Evolutionary conservation across 2,888 invertebrate genomes (phyloP).

Genomic region (Rambutsinella grinnellia): DNA sequence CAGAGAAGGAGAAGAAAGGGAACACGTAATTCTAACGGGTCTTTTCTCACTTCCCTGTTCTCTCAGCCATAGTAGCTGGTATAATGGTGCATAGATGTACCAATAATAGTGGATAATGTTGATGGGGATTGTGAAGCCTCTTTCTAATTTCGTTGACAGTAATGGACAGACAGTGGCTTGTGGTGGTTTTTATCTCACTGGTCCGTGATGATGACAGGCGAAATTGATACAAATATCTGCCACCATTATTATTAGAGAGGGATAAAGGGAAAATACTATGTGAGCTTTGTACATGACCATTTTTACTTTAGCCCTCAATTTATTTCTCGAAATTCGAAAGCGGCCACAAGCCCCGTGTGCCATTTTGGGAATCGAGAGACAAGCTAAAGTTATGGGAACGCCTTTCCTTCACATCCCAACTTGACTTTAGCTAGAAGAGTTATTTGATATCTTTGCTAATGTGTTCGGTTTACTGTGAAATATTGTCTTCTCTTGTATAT

Average conservation of each 20-base stretch:
- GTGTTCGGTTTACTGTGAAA: no score
- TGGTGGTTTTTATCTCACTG: conserved; percentile 64
- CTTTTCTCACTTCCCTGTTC: conserved; percentile 14
- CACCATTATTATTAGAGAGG: conserved; percentile 42
- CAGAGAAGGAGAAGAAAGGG: background rate
- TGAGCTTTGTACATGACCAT: background rate
- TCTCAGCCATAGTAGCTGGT: background rate
- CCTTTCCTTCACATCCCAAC: no score
- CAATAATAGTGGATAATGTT: conserved; percentile 27
- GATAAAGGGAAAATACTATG: background rate
- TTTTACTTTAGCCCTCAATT: background rate
- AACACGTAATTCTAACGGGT: conserved; percentile 26
- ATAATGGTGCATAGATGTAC: background rate
- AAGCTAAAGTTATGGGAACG: conserved; percentile 3
- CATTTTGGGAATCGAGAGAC: background rate
- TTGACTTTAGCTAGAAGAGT: background rate
- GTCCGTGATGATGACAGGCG: conserved; percentile 63
- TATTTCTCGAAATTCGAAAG: background rate
- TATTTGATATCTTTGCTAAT: no score
- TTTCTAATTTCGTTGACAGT: conserved; percentile 66
- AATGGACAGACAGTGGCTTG: conserved; percentile 63
- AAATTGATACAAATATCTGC: conserved; percentile 67
- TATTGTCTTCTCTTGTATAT: no score
- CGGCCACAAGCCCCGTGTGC: background rate
- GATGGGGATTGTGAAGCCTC: conserved; percentile 61